phyloP scores from a whole-genome alignment of 2,888 invertebrate genomes.

The Trissolcus japonicus region DNA sequence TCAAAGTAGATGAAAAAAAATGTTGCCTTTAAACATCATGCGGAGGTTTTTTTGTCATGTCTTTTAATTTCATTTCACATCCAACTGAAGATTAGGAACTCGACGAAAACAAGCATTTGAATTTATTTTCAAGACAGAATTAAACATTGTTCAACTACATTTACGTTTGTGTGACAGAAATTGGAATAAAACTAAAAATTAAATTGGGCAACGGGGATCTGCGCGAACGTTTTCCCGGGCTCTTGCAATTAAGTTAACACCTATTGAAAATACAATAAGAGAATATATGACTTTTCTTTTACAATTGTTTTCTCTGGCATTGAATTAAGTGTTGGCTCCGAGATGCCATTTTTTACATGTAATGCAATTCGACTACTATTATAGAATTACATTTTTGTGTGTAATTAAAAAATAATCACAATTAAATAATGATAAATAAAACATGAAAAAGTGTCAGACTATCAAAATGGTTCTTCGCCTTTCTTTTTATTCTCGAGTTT shows the following conservation, averaged over 20 bases:
- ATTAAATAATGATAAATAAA: too few relatives aligned
- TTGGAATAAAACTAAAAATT: slow-evolving; percentile 1
- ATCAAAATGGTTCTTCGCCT: too few relatives aligned
- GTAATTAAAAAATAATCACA: too few relatives aligned
- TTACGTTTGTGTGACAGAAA: not conserved
- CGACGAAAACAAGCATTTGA: not conserved
- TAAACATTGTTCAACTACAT: slow-evolving; percentile 4
- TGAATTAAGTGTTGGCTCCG: too few relatives aligned
- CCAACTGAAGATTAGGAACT: too few relatives aligned
- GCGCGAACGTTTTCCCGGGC: not conserved
- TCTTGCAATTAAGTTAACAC: not conserved
- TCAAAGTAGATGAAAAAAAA: too few relatives aligned
- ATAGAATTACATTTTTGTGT: too few relatives aligned
- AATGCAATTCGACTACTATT: too few relatives aligned
- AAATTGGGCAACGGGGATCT: slow-evolving; percentile 1
- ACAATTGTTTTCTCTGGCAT: not conserved
- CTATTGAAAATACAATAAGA: not conserved
- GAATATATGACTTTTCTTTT: slow-evolving; percentile 1
- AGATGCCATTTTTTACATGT: too few relatives aligned
- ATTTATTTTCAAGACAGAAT: slow-evolving; percentile 10
- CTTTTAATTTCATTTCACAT: not conserved
- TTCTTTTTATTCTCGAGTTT: too few relatives aligned
- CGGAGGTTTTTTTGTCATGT: not conserved
- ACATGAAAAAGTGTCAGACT: too few relatives aligned
- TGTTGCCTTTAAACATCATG: not conserved